Percentiles rank a stretch among this genome's conserved stretches.
Conservation (phyloP, 2,797 vertebrate species). For the Tachyglossus aculeatus region DNA sequence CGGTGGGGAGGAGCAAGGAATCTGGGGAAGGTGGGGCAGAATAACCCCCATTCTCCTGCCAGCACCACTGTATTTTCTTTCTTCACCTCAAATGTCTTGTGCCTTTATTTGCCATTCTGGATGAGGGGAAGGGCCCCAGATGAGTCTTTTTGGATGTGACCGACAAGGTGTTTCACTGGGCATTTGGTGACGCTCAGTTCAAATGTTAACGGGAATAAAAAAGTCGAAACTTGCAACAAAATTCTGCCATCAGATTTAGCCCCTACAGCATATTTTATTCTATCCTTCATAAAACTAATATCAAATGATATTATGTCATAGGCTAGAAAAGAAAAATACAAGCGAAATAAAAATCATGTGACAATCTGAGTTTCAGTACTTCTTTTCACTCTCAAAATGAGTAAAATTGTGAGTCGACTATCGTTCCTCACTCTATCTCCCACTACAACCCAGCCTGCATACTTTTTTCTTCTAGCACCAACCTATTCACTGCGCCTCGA, state of each 20-base stretch:
- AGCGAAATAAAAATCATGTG: not conserved
- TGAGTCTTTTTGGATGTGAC: not conserved
- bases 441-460: too few species aligned
- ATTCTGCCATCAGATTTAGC: not conserved
- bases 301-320: not conserved
- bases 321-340: not conserved
- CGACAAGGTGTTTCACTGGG: rapidly evolving
- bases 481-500: too few species aligned
- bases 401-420: too few species aligned
- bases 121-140: not conserved
- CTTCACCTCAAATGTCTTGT: not conserved
- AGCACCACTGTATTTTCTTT: not conserved
- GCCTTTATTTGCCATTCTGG: not conserved
- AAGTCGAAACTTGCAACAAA: not conserved
- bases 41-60: not conserved
- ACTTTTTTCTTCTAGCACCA: too few species aligned
- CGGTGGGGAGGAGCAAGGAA: not conserved
- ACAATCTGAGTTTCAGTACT: too few species aligned
- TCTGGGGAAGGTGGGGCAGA: too few species aligned
- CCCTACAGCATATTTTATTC: not conserved
- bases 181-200: not conserved
- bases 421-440: too few species aligned
- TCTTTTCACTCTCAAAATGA: not conserved
- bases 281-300: not conserved
- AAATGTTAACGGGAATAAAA: not conserved